Evolutionary conservation across 2,888 invertebrate species (phyloP).

Genomic region (Blastobasis adustella): DNA sequence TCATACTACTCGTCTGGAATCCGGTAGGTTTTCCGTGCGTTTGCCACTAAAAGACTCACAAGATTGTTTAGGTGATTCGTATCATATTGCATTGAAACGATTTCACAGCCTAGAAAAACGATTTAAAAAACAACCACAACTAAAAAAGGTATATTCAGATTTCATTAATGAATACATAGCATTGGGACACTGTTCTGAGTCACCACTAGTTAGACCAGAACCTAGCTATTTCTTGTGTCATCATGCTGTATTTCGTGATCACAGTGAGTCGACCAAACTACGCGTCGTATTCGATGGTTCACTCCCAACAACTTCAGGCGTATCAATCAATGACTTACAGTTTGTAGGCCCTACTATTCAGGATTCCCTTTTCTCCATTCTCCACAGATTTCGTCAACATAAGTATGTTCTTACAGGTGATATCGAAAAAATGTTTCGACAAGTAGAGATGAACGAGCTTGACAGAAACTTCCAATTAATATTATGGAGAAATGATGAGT

Average conservation of each 20-base stretch:
- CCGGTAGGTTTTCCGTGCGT: not conserved
- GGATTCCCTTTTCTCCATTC: constrained; percentile 8
- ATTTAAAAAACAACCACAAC: not conserved
- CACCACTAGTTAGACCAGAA: not conserved
- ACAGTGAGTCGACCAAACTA: not conserved
- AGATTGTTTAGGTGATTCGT: not conserved
- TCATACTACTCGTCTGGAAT: not conserved
- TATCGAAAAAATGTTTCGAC: constrained; percentile 15
- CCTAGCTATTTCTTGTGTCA: not conserved
- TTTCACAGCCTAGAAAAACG: not conserved
- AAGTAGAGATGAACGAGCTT: not conserved
- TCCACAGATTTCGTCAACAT: constrained; percentile 10
- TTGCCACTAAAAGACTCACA: not conserved
- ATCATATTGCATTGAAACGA: not conserved
- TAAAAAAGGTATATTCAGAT: not conserved
- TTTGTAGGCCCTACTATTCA: constrained; percentile 9
- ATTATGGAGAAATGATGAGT: constrained; percentile 6
- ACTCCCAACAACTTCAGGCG: not conserved
- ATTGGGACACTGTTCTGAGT: not conserved
- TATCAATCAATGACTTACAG: constrained; percentile 8
- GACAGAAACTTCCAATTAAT: constrained; percentile 11
- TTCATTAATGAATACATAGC: not conserved
- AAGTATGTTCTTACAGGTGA: constrained; percentile 13
- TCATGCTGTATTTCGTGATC: not conserved
- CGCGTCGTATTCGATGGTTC: not conserved